Evolutionary conservation across 2,797 vertebrate species (phyloP), one percentile per base, ranked within the genome.

Genomic region (Orientallactaga sibirica): DNA sequence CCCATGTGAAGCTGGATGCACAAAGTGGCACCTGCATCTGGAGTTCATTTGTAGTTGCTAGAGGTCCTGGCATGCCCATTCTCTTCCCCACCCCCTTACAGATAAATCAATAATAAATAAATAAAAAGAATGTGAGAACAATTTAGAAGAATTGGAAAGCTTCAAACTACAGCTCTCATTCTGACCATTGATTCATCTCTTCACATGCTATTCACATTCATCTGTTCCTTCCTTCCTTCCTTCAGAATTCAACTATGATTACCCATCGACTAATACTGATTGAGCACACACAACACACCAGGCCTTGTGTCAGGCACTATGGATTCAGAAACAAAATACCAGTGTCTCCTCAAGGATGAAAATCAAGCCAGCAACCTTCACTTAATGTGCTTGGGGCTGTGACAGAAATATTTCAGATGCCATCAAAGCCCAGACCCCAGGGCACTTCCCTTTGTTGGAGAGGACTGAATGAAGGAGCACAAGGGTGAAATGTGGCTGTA

Each of bases 251-350:
- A 29, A n/a, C 41, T 43, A 86, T 10, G 7, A 48, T 48, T 48
- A 48, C 48, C 48, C 10, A 10, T 48, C 48, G 2, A 48, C 48
- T 9, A 10, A 90, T 48, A 68, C 7, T 29, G 12, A 93, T 1
- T 61, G 71, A 76, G 64, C 37, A 67, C 29, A 27, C 66, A 27
- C n/a, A 48, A 37, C 29, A 61, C 1, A 2, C 14, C 12, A 77
- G 24, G 52, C 52, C 41, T 62, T 33, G 68, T 18, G 22, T n/a
- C 5, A 43, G 82, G 41, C 7, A 62, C 11, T 82, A 16, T 22
- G n/a, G 61, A 67, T 90, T 91, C 37, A 88, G 58, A 93, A 83
- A 81, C 33, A 19, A 88, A 90, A 77, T 41, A 61, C 15, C 41
- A 22, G 20, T 20, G 18, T 81, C 20, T 62, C 48, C 48, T 88